Percentiles rank a stretch among this genome's conserved stretches.
Evolutionary conservation across 2,797 vertebrate species (phyloP).

Genomic region (Paedocypris micromegethes): DNA sequence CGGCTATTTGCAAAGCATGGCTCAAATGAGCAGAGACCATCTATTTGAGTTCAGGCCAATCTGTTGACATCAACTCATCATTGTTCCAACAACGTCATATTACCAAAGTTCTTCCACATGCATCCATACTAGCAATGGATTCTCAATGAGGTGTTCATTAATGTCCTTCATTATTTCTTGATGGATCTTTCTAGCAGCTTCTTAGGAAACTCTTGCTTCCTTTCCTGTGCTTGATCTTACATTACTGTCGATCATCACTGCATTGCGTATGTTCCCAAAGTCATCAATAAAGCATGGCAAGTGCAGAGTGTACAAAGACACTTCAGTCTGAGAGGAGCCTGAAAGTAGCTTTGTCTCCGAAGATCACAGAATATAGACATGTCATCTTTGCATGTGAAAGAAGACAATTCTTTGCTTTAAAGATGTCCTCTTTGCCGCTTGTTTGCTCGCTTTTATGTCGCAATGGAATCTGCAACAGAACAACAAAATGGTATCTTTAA

Average conservation of each 20-base stretch:
- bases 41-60: not conserved
- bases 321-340: constrained; percentile 7
- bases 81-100: not conserved
- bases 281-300: constrained; percentile 25
- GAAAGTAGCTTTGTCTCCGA: constrained; percentile 1
- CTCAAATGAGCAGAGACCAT: constrained; percentile 5
- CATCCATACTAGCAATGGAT: not conserved
- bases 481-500: not conserved
- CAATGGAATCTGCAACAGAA: constrained; percentile 3
- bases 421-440: too few species aligned
- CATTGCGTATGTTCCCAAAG: constrained; percentile 10
- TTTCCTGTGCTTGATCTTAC: constrained; percentile 19
- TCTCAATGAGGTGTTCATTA: not conserved
- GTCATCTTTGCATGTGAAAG: not conserved
- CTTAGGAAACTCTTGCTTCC: not conserved
- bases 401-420: too few species aligned
- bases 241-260: constrained; percentile 16
- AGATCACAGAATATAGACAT: constrained; percentile 9
- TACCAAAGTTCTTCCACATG: not conserved
- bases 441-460: not conserved
- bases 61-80: not conserved
- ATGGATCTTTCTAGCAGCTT: constrained; percentile 3
- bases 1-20: constrained; percentile 28
- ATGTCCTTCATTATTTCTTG: not conserved
- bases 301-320: constrained; percentile 5